Percentiles rank a stretch among this genome's conserved stretches.
Evolutionary conservation across 2,113 vertebrate genomes (phyloP).

Genomic region (Rhagologus leucostigma): DNA sequence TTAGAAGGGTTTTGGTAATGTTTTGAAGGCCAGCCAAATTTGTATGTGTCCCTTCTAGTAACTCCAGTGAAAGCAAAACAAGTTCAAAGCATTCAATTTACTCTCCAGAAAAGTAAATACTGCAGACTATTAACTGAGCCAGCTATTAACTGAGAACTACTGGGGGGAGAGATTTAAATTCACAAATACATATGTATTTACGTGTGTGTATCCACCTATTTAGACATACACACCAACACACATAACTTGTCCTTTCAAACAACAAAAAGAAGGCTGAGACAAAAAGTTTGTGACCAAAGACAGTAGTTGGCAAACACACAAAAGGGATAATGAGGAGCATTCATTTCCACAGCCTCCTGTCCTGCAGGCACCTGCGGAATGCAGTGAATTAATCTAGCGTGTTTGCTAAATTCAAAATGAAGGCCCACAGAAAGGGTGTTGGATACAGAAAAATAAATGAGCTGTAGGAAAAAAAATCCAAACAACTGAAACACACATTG

Average conservation of each 20-base stretch:
- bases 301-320: background rate
- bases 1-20: background rate
- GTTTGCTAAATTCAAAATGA: background rate
- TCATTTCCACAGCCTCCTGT: background rate
- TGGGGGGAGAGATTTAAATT: background rate
- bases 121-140: background rate
- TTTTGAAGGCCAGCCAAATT: slow-evolving; percentile 29
- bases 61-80: slow-evolving; percentile 28
- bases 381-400: background rate
- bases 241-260: background rate
- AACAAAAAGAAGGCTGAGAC: background rate
- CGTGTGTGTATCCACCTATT: background rate
- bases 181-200: background rate
- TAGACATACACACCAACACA: background rate
- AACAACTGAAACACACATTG: background rate
- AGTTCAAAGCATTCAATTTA: slow-evolving; percentile 23
- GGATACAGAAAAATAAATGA: background rate
- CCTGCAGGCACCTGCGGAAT: background rate
- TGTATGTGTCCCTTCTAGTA: background rate
- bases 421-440: background rate
- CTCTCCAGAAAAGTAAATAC: slow-evolving; percentile 9
- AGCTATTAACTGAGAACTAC: background rate
- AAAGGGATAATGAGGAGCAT: background rate
- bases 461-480: background rate
- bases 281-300: background rate